Conservation (phyloP, 2,888 invertebrate genomes). For the Poecilus cupreus region DNA sequence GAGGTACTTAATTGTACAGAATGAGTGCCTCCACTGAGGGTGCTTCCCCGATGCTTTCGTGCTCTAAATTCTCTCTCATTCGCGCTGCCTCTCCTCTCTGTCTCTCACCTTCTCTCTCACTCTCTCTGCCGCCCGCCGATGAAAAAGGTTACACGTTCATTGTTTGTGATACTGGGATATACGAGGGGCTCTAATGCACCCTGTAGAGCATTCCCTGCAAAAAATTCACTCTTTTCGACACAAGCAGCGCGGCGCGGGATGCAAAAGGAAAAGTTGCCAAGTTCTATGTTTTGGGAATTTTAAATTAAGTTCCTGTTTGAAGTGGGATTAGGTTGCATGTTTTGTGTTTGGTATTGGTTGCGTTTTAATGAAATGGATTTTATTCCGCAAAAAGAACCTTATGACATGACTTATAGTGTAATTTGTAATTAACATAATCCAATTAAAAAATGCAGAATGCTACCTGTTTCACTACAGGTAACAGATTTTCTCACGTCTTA, state of each 20-base stretch:
- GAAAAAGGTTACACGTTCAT: conserved; percentile 50
- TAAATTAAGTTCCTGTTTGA: conserved; percentile 39
- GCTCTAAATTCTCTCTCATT: not conserved
- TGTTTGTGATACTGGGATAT: conserved; percentile 33
- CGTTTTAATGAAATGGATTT: not conserved
- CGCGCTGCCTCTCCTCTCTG: not conserved
- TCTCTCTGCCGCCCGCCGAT: not conserved
- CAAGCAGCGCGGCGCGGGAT: not conserved
- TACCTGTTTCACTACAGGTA: too few relatives aligned
- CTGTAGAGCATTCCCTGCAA: conserved; percentile 22
- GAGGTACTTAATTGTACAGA: conserved; percentile 54
- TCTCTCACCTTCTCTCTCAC: not conserved
- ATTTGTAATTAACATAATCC: not conserved
- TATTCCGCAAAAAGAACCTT: not conserved
- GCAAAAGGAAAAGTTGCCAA: conserved; percentile 2
- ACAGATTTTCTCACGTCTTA: too few relatives aligned
- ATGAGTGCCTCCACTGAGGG: conserved; percentile 50
- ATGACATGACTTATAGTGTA: not conserved
- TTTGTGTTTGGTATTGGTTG: too few relatives aligned
- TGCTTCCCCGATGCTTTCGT: conserved; percentile 10
- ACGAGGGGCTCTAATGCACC: conserved; percentile 48
- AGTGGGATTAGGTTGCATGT: not conserved
- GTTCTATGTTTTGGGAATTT: conserved; percentile 38
- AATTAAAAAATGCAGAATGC: too few relatives aligned
- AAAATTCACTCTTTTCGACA: conserved; percentile 29